phyloP scores from a whole-genome alignment of 1,140 invertebrate genomes.

The Cydia amplana region DNA sequence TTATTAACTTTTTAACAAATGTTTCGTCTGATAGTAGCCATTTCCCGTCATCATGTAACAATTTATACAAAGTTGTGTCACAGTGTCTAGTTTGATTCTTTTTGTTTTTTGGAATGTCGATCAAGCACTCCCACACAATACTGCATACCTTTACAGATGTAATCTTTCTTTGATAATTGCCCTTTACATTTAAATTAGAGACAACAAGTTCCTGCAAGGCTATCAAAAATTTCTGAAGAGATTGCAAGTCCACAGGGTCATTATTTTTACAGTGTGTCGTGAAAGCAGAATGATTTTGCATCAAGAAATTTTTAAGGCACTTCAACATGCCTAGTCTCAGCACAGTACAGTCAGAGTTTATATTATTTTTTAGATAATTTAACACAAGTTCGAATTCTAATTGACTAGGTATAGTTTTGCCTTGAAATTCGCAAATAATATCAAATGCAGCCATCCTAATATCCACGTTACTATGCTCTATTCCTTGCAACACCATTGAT shows the following conservation, averaged over 20 bases:
- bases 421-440: constrained; percentile 59
- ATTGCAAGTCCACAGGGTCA: constrained; percentile 35
- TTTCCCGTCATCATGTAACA: constrained; percentile 43
- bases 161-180: constrained; percentile 77
- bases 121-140: constrained; percentile 52
- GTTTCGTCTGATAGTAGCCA: constrained; percentile 49
- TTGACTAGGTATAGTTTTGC: constrained; percentile 50
- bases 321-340: constrained; percentile 68
- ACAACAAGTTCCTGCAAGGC: constrained; percentile 57
- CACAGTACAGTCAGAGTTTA: constrained; percentile 71
- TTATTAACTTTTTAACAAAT: constrained; percentile 52
- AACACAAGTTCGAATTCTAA: constrained; percentile 58
- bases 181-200: constrained; percentile 53
- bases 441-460: constrained; percentile 69
- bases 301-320: constrained; percentile 59
- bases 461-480: constrained; percentile 54
- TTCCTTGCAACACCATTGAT: constrained; percentile 42
- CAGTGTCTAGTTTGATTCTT: constrained; percentile 43
- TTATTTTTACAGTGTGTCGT: constrained; percentile 43
- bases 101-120: constrained; percentile 51
- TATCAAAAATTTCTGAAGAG: constrained; percentile 51
- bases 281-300: constrained; percentile 48
- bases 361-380: constrained; percentile 63
- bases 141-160: constrained; percentile 59
- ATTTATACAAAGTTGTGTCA: constrained; percentile 42